phyloP scores from a whole-genome alignment of 2,888 invertebrate genomes.

The Thecophora atra region DNA sequence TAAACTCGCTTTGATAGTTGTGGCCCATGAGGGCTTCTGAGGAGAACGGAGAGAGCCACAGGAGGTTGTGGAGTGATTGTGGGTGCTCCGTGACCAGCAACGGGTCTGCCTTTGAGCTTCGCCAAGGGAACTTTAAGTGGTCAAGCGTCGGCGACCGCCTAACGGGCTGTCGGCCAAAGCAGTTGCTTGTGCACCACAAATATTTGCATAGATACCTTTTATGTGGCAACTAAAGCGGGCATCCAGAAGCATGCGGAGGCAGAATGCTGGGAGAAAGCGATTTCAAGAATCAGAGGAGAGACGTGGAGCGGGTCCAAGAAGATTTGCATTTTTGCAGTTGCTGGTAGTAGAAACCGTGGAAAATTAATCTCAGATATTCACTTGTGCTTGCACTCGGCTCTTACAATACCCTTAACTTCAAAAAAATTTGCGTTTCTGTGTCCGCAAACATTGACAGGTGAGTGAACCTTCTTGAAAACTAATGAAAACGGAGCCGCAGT shows the following conservation, averaged over 20 bases:
- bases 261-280: background rate
- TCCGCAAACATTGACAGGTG: no score
- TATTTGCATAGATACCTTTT: slow-evolving; percentile 65
- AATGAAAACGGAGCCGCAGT: no score
- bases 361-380: no score
- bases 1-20: slow-evolving; percentile 29
- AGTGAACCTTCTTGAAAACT: no score
- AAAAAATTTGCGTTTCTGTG: no score
- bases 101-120: background rate
- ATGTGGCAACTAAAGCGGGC: slow-evolving; percentile 52
- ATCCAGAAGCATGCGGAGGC: background rate
- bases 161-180: slow-evolving; percentile 25
- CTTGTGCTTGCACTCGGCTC: no score
- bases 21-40: background rate
- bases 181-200: slow-evolving; percentile 59
- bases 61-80: background rate
- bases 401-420: no score
- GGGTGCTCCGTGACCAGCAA: slow-evolving; percentile 1
- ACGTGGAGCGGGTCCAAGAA: no score
- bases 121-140: slow-evolving; percentile 30
- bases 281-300: no score
- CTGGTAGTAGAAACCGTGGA: no score
- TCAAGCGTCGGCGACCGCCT: background rate
- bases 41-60: background rate
- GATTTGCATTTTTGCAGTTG: no score